Base-by-base conservation (phyloP, 2,888 invertebrate genomes). In the Rhamnusium bicolor region DNA sequence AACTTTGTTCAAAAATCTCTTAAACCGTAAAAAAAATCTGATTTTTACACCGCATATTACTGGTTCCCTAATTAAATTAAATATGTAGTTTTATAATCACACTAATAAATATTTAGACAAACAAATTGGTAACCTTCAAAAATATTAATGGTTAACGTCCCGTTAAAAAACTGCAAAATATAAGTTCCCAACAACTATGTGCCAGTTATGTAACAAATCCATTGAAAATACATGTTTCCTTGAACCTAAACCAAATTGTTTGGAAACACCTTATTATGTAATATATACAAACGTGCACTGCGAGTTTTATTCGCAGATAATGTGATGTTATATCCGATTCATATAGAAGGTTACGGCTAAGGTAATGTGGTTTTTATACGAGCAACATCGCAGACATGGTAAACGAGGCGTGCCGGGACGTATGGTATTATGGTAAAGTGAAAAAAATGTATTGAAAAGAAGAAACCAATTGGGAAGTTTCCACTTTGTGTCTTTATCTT, bases 221-320 rank as follows among this genome's bases (percentile, higher is more conserved):
- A n/a, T n/a, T n/a, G n/a, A n/a, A n/a, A n/a, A n/a, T n/a, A n/a
- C n/a, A n/a, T n/a, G n/a, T n/a, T n/a, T n/a, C n/a, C n/a, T 51
- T 51, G 51, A 51, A 51, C 51, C 18, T 49, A 49, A 18, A 49
- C 16, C 18, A 49, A 49, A 49, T 49, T 49, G n/a, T 49, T 49
- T 49, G 14, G 16, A 49, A 49, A 49, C 8, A 49, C 49, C 19
- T 51, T 18, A 2, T 51, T 51, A 51, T 19, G 51, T 19, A 51
- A 51, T 18, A 10, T 16, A 51, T 12, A 18, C 18, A 12, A 51
- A 19, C 12, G 16, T 40, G 40, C n/a, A 40, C 12, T 1, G n/a
- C 40, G 2, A n/a, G 12, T 40, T 12, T 8, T 40, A 40, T 12
- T 12, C 1, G n/a, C n/a, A 2, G 40, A n/a, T 40, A n/a, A 14